Evolutionary conservation across 2,888 invertebrate species (phyloP).

Genomic region (Mimachlamys varia): DNA sequence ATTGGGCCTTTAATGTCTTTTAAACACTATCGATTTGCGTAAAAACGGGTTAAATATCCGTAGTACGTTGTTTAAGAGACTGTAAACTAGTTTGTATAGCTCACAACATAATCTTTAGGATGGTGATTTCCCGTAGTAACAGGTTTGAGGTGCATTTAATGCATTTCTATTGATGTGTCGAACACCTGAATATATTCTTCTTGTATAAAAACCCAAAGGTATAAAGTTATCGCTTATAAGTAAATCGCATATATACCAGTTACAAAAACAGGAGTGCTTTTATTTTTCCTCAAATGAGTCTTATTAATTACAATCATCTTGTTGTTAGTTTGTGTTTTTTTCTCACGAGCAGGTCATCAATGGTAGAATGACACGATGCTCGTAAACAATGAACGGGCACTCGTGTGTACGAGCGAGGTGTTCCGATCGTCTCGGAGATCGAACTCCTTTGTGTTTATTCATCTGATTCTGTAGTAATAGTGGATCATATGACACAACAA

Average conservation of each 20-base stretch:
- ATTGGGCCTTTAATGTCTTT: too few species aligned
- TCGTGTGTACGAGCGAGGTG: neutral
- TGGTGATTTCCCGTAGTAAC: neutral
- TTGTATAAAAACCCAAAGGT: too few species aligned
- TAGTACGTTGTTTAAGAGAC: neutral
- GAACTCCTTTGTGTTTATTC: slow-evolving; percentile 23
- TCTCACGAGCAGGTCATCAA: neutral
- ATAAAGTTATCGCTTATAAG: too few species aligned
- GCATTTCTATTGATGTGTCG: too few species aligned
- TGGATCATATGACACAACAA: slow-evolving; percentile 12
- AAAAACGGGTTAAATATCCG: neutral
- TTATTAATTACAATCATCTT: too few species aligned
- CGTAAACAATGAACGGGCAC: neutral
- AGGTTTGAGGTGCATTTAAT: too few species aligned
- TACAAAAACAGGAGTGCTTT: too few species aligned
- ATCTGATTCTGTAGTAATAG: neutral
- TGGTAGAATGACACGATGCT: neutral
- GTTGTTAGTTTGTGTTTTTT: neutral
- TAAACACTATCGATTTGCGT: too few species aligned
- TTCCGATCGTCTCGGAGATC: slow-evolving; percentile 31
- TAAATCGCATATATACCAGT: too few species aligned
- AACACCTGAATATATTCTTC: neutral
- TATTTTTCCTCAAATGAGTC: too few species aligned
- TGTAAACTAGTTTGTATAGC: neutral
- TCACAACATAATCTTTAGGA: neutral